Conservation (phyloP, 53 echinoderm and acorn worm species). For the Temnopleurus reevesii region DNA sequence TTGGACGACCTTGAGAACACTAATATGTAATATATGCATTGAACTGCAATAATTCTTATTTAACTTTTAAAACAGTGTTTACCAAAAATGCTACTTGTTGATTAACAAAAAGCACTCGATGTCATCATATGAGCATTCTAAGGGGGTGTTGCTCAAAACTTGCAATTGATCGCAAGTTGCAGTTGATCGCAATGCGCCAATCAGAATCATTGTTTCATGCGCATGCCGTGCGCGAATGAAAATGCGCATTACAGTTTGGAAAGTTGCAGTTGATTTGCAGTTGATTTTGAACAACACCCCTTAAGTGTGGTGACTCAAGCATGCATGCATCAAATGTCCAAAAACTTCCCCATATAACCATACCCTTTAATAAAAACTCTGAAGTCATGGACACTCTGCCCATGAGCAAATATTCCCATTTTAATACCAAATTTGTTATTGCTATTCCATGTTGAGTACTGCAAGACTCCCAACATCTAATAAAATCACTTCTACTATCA, state of each 20-base stretch:
- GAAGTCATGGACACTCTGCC: neutral
- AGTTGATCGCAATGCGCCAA: too few relatives aligned
- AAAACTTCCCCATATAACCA: neutral
- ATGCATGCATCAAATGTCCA: neutral
- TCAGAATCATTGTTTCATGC: too few relatives aligned
- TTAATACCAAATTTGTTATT: slow-evolving; percentile 40
- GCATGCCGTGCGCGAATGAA: too few relatives aligned
- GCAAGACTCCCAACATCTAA: neutral
- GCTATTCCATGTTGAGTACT: neutral
- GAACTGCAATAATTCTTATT: too few relatives aligned
- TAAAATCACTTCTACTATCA: slow-evolving; percentile 28
- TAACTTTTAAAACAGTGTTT: too few relatives aligned
- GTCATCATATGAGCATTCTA: too few relatives aligned
- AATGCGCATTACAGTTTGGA: too few relatives aligned
- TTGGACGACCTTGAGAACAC: too few relatives aligned
- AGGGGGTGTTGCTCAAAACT: too few relatives aligned
- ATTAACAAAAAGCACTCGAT: neutral
- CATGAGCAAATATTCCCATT: neutral
- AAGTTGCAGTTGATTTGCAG: neutral
- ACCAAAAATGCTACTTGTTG: too few relatives aligned
- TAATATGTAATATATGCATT: too few relatives aligned
- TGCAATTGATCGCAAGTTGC: too few relatives aligned
- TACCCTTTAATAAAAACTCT: neutral
- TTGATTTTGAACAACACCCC: neutral
- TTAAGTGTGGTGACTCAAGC: neutral